phyloP scores from a whole-genome alignment of 2,113 vertebrate species.

The Guaruba guarouba region DNA sequence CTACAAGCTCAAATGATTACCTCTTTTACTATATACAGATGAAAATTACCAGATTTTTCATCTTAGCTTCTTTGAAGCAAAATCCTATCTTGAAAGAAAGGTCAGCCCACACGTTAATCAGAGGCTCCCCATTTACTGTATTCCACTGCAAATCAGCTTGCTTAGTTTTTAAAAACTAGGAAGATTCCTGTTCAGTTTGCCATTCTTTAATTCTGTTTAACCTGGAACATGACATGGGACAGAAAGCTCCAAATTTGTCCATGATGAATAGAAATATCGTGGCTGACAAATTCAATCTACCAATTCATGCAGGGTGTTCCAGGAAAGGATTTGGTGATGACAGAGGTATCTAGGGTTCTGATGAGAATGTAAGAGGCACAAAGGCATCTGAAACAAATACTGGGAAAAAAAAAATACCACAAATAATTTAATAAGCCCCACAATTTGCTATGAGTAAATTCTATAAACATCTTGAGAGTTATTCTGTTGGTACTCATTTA shows the following conservation, averaged over 20 bases:
- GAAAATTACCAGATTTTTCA: neutral
- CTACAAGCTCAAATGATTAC: neutral
- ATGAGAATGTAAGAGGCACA: neutral
- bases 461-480: neutral
- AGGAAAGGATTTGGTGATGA: neutral
- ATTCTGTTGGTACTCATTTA: neutral
- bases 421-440: neutral
- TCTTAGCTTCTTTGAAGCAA: neutral
- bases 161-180: neutral
- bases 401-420: accelerated
- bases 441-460: neutral
- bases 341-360: neutral
- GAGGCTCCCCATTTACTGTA: neutral
- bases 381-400: neutral
- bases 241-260: neutral
- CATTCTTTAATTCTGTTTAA: neutral
- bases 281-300: neutral
- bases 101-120: neutral
- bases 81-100: neutral
- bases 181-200: neutral
- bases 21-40: neutral
- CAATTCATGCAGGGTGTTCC: neutral
- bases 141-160: neutral
- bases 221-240: neutral
- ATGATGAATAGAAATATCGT: neutral